Percentiles rank a stretch among this genome's conserved stretches.
Evolutionary conservation across 2,797 vertebrate genomes (phyloP).

Genomic region (Trachops cirrhosus): DNA sequence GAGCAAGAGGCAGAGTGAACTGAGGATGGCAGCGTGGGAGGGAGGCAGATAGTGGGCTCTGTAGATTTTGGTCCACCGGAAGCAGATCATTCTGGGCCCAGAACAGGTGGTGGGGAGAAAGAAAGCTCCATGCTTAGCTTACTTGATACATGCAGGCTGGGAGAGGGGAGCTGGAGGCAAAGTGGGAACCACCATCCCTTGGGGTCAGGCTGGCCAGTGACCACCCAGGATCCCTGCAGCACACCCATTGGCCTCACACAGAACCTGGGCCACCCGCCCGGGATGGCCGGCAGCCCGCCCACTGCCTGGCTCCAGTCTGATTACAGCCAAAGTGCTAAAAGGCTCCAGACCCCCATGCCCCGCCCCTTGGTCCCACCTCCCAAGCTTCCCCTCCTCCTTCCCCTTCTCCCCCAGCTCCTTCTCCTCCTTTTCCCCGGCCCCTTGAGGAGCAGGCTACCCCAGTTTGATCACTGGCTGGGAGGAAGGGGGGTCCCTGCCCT

Average conservation of each 20-base stretch:
- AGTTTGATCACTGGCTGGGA: background rate
- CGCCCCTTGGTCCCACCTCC: background rate
- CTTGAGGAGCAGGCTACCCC: background rate
- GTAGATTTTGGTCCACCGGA: background rate
- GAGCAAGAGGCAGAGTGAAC: background rate
- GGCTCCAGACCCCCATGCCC: conserved; percentile 23
- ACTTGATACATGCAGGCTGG: background rate
- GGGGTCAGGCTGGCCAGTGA: conserved; percentile 59
- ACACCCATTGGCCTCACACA: conserved; percentile 66
- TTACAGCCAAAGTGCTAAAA: conserved; percentile 60
- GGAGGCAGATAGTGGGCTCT: background rate
- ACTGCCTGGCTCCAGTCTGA: conserved; percentile 65
- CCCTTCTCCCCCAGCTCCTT: background rate
- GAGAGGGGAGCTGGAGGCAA: background rate
- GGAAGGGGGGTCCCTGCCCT: background rate
- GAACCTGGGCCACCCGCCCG: conserved; percentile 69
- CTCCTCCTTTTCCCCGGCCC: background rate
- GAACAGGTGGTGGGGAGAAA: background rate
- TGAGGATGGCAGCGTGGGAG: background rate
- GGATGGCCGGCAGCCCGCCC: conserved; percentile 54
- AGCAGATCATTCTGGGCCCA: background rate
- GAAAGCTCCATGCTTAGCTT: background rate
- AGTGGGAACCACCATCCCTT: background rate
- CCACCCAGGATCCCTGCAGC: conserved; percentile 70
- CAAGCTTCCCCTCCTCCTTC: background rate